These are phyloP conservation scores for Corythaeola cristata DNA, from an alignment of 2,113 vertebrate species.

Conservation along the genomic window DNA sequence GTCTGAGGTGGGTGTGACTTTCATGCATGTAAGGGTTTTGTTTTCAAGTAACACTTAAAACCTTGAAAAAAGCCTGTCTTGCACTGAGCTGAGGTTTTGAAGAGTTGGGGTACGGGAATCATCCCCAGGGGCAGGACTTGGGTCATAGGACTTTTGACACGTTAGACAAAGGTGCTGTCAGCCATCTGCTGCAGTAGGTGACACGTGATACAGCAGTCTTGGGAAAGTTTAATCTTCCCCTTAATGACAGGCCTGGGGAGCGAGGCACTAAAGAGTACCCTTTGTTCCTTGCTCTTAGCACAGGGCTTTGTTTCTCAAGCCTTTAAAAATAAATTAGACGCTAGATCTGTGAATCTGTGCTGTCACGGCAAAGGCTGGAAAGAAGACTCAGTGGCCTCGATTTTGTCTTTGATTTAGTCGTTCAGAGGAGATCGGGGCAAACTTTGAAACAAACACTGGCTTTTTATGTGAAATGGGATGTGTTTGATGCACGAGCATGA, in stretches of 20 bases:
- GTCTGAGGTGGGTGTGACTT: background rate
- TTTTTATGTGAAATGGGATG: background rate
- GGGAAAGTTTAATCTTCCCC: conserved; percentile 70
- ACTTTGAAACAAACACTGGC: conserved; percentile 18
- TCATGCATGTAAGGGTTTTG: background rate
- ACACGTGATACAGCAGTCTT: conserved; percentile 50
- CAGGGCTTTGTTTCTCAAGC: conserved; percentile 60
- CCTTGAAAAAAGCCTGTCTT: background rate
- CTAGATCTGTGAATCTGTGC: conserved; percentile 36
- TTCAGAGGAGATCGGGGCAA: conserved; percentile 37
- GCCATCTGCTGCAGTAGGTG: conserved; percentile 60
- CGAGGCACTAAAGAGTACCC: conserved; percentile 42
- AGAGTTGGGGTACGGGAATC: background rate
- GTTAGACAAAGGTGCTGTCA: conserved; percentile 62
- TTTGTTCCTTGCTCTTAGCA: conserved; percentile 59
- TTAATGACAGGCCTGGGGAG: conserved; percentile 63
- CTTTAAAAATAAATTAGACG: conserved; percentile 67
- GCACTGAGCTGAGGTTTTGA: background rate
- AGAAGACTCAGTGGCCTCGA: conserved; percentile 26
- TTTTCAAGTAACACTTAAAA: background rate
- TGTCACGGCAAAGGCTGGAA: conserved; percentile 37
- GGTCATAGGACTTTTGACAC: conserved; percentile 16
- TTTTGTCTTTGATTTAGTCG: conserved; percentile 53
- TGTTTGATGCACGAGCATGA: background rate
- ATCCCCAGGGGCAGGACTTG: conserved; percentile 18